phyloP scores from a whole-genome alignment of 2,888 invertebrate species.

The Epistrophe eligans region DNA sequence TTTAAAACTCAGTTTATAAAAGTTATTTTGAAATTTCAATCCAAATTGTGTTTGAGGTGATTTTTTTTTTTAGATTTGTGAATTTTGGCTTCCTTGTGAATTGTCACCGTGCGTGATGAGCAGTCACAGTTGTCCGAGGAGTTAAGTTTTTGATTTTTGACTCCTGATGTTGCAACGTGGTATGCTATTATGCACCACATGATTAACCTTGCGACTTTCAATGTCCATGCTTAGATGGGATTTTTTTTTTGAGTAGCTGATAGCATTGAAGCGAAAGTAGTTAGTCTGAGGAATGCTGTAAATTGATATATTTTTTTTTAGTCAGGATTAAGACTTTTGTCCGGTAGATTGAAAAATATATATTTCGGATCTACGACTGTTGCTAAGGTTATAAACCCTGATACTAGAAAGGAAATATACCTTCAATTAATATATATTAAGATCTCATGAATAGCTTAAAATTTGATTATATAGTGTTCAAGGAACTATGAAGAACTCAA shows the following conservation, averaged over 20 bases:
- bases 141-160: no score
- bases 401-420: not conserved
- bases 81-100: no score
- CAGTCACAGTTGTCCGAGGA: no score
- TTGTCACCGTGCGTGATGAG: no score
- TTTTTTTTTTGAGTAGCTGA: not conserved
- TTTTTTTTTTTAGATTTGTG: no score
- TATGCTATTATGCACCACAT: no score
- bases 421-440: not conserved
- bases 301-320: not conserved
- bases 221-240: not conserved
- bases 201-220: not conserved
- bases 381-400: not conserved
- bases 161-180: no score
- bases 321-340: not conserved
- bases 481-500: no score
- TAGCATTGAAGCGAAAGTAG: not conserved
- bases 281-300: not conserved
- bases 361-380: not conserved
- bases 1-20: no score
- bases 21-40: no score
- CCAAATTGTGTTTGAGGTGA: no score
- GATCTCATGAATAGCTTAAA: not conserved
- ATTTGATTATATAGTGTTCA: not conserved
- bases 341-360: not conserved